phyloP scores from a whole-genome alignment of 2,888 invertebrate genomes.

The Cartodere bifasciata region DNA sequence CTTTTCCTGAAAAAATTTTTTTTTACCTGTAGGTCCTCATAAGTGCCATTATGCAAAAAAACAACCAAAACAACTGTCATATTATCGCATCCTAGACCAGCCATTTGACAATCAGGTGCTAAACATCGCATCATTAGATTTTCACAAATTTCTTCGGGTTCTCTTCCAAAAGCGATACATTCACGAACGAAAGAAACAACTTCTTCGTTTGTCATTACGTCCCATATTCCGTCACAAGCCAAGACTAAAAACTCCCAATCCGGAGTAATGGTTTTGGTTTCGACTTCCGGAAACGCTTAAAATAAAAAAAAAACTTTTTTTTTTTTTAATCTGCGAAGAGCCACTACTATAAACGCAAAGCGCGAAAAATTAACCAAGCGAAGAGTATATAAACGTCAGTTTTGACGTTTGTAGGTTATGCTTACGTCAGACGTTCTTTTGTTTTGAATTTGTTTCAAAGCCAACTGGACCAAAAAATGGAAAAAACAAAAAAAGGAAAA shows the following conservation, averaged over 20 bases:
- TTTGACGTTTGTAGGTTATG: too few species aligned
- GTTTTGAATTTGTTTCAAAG: too few species aligned
- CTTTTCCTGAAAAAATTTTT: too few species aligned
- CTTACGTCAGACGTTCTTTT: too few species aligned
- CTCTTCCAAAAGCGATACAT: conserved; percentile 66
- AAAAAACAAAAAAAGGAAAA: too few species aligned
- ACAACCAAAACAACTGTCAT: conserved; percentile 94
- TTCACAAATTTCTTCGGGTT: conserved; percentile 93
- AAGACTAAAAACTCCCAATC: conserved; percentile 94
- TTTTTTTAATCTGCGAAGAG: too few species aligned
- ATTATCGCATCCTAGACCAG: conserved; percentile 95
- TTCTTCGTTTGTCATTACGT: conserved; percentile 91
- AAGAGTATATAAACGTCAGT: too few species aligned
- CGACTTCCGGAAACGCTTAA: conserved; percentile 86
- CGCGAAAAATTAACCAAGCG: too few species aligned
- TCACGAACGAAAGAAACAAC: conserved; percentile 82
- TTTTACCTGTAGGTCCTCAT: conserved; percentile 36
- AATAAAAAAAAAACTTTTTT: conserved; percentile 22
- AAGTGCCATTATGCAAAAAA: conserved; percentile 48
- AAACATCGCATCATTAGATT: conserved; percentile 88
- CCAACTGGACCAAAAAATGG: too few species aligned
- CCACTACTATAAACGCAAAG: too few species aligned
- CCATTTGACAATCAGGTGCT: conserved; percentile 94
- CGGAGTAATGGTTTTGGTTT: conserved; percentile 62
- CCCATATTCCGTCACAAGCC: conserved; percentile 99